Evolutionary conservation across 1,140 invertebrate species (phyloP).

Genomic region (Papilio polyxenes): DNA sequence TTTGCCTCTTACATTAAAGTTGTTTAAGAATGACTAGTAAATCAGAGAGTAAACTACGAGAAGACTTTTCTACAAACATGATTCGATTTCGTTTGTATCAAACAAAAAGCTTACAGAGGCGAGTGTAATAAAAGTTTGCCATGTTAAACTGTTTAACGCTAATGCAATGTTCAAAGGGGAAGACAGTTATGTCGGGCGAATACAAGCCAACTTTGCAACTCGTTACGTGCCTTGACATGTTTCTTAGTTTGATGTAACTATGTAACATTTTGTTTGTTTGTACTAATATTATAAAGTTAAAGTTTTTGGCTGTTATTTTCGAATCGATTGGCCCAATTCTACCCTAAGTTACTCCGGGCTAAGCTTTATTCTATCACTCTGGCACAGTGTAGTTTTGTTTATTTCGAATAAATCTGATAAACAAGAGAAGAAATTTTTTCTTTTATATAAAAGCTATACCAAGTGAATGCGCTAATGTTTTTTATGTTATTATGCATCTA

Average conservation of each 20-base stretch:
- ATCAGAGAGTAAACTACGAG: background rate
- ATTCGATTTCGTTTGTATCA: conserved; percentile 18
- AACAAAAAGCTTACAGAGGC: background rate
- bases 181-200: conserved; percentile 24
- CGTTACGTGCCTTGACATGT: conserved; percentile 6
- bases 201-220: conserved; percentile 8
- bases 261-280: background rate
- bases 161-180: conserved; percentile 20
- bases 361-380: too few species aligned
- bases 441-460: too few species aligned
- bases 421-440: too few species aligned
- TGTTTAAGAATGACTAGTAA: background rate
- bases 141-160: conserved; percentile 26
- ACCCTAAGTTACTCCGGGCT: too few species aligned
- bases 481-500: too few species aligned
- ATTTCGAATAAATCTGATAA: too few species aligned
- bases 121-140: conserved; percentile 19
- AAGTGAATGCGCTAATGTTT: too few species aligned
- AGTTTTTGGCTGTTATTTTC: too few species aligned
- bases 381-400: too few species aligned
- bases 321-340: too few species aligned
- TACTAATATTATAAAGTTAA: too few species aligned
- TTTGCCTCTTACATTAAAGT: background rate
- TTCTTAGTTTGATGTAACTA: conserved; percentile 7
- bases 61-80: background rate